Evolutionary conservation across 1,140 invertebrate species (phyloP), one percentile per base, ranked within the genome.

Genomic region (Heterodera carotae): DNA sequence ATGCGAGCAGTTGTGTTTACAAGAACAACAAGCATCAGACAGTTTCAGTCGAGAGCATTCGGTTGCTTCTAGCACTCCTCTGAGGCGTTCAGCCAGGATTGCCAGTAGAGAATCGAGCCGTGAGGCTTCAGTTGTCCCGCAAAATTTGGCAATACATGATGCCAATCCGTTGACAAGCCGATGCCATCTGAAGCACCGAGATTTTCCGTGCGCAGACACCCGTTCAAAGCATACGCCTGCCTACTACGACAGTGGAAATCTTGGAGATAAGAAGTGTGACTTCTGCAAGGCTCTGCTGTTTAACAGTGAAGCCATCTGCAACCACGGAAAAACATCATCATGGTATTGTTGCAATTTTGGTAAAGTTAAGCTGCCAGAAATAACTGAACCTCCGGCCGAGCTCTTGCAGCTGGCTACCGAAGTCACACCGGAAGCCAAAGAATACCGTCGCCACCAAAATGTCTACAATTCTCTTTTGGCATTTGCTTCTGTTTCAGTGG

Each of bases 191-290:
- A 10, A 15, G 5, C 69, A 71, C 33, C 29, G 31, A n/a, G 69
- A 33, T 0, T 48, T 31, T 8, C 6, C 34, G 0, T 71, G 69
- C 18, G 34, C 69, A n/a, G 69, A 71, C 31, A 2, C 43, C 6
- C 18, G 69, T 7, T 3, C 69, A 1, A 48, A 48, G 7, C 69
- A 71, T 6, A 8, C 39, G 0, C 43, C 69, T 22, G 69, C n/a
- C 1, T 71, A 48, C 33, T 71, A 71, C n/a, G 69, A 71, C 31
- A 56, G 43, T 25, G 69, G 69, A 8, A n/a, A 25, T 71, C n/a
- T 71, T 2, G 69, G 69, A 0, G 27, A 29, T 0, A 31, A 18
- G 31, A n/a, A 56, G 22, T 71, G 69, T n/a, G 15, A 48, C 22
- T 71, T 31, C 8, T 71, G 69, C 2, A 5, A 2, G 0, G 69